Percentiles rank a stretch among this genome's conserved stretches.
phyloP scores from a whole-genome alignment of 2,113 vertebrate genomes.

The Acrocephalus arundinaceus region DNA sequence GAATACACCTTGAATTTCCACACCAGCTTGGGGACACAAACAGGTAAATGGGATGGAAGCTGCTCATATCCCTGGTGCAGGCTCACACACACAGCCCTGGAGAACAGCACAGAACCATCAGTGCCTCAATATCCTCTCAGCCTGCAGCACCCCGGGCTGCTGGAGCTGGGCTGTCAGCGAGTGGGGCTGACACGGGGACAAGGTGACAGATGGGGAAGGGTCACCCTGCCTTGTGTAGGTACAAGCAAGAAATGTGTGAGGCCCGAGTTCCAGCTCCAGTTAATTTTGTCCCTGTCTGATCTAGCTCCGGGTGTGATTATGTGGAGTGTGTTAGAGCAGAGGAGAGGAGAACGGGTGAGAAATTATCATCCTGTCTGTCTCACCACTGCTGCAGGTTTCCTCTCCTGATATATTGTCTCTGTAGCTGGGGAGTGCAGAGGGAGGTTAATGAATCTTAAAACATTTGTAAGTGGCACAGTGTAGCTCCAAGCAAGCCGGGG shows the following conservation, averaged over 20 bases:
- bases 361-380: conserved; percentile 51
- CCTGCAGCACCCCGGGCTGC: background rate
- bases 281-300: conserved; percentile 52
- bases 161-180: background rate
- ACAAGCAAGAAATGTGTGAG: background rate
- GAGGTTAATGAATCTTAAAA: conserved; percentile 60
- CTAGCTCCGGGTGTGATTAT: conserved; percentile 38
- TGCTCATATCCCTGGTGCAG: background rate
- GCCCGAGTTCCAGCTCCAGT: background rate
- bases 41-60: fast-evolving
- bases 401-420: conserved; percentile 34
- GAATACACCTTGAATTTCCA: background rate
- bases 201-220: conserved; percentile 13
- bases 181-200: background rate
- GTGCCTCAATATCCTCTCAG: background rate
- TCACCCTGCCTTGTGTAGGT: background rate
- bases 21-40: fast-evolving
- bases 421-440: background rate
- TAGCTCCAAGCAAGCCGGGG: background rate
- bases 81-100: background rate
- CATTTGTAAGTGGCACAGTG: conserved; percentile 6
- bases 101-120: fast-evolving
- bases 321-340: conserved; percentile 13
- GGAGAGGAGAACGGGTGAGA: conserved; percentile 21
- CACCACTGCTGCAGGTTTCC: conserved; percentile 5